Conservation (phyloP, 2,113 vertebrate species). For the Myiagra hebetior region DNA sequence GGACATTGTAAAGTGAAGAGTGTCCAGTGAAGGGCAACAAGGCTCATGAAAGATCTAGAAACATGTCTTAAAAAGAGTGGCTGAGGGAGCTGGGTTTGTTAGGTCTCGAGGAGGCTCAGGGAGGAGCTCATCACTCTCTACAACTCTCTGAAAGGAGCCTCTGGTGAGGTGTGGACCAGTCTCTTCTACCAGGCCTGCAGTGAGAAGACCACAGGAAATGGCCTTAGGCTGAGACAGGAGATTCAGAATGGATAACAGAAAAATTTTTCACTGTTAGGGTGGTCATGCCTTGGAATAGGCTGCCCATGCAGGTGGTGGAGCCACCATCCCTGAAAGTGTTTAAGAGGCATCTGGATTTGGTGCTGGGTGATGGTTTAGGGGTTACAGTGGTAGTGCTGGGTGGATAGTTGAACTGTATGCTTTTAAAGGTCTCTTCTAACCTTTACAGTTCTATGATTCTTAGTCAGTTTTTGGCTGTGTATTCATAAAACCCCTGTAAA, state of each 20-base stretch:
- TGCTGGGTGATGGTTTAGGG: neutral
- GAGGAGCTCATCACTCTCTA: neutral
- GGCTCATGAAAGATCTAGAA: neutral
- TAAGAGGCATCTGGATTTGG: neutral
- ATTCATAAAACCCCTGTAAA: neutral
- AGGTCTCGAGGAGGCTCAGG: rapidly evolving
- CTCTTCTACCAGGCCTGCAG: neutral
- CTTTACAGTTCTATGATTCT: neutral
- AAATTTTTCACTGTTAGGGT: neutral
- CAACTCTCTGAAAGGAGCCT: neutral
- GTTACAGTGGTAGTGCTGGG: neutral
- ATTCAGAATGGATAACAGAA: neutral
- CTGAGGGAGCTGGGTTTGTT: neutral
- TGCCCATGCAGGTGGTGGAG: neutral
- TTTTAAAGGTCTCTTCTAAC: neutral
- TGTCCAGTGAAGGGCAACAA: neutral
- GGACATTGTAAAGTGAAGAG: too few relatives aligned
- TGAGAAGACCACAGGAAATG: neutral
- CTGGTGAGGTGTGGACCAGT: too few relatives aligned
- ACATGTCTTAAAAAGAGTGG: neutral
- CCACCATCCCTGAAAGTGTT: neutral
- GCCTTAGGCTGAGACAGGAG: neutral
- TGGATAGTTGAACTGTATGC: neutral
- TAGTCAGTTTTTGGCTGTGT: neutral
- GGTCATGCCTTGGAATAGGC: neutral